Evolutionary conservation across 2,113 vertebrate species (phyloP), one percentile per base, ranked within the genome.

Genomic region (Dissostichus mawsoni): DNA sequence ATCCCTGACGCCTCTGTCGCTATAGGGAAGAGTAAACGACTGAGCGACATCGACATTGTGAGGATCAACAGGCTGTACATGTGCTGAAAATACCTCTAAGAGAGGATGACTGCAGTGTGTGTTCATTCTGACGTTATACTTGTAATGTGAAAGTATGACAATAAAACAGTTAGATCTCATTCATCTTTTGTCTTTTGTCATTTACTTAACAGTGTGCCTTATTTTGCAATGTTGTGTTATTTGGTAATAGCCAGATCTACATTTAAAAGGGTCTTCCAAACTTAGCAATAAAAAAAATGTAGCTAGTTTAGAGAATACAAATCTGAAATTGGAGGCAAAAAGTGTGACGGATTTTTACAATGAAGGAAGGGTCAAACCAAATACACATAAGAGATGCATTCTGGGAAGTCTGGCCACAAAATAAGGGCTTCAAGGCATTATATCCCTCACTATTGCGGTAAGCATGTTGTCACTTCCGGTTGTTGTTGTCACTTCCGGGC

Each of bases 41-140:
- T 94, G 59, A 93, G 92, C 2, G 1, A 61, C 1, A 55, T 45
- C 0, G 89, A 94, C 53, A 55, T 92, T 16, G 9, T 70, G 48
- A 87, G 29, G 64, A 53, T 95, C 83, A 95, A 94, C 77, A 85
- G 0, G n/a, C 89, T 92, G 0, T 94, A 95, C 79, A 3, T 76
- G 13, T 95, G 94, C 69, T 12, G 0, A 0, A 36, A 7, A 0
- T 45, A 74, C 0, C 1, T 0, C 0, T 2, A 1, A 11, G 13
- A 16, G 14, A 67, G 4, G 12, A 63, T 1, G 18, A 47, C 17
- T 7, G 29, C 9, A 16, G 6, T 47, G 1, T 59, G n/a, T 20
- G 8, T 33, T 8, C 3, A 72, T 23, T 23, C 2, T 29, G 4
- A 62, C 18, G 12, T 69, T 16, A 20, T 56, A 11, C 4, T 45